These are phyloP conservation scores for Telmatochromis sp. DNA, from an alignment of 2,113 vertebrate genomes.

Conservation along the genomic window DNA sequence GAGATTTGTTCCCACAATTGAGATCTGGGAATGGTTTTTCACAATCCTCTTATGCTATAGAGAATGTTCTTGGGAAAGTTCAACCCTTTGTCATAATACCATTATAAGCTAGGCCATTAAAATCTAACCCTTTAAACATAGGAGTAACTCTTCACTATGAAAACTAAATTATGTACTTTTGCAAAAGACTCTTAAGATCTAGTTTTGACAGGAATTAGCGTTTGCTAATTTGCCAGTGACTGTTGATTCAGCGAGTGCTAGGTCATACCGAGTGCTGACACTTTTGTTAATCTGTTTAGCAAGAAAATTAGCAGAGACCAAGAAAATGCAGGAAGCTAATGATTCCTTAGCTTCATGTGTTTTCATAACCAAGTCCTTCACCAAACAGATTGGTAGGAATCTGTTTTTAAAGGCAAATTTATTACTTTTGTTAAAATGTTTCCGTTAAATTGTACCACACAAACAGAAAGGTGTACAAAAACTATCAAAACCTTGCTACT, in stretches of 20 bases:
- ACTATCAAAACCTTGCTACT: background rate
- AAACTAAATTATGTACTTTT: background rate
- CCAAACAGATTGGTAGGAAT: background rate
- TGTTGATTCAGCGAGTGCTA: background rate
- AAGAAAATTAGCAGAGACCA: background rate
- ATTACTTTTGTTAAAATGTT: background rate
- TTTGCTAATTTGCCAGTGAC: constrained; percentile 4
- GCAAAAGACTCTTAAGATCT: background rate
- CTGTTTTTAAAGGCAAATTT: background rate
- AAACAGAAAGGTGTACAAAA: background rate
- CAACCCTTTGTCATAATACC: background rate
- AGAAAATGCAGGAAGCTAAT: background rate
- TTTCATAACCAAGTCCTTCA: background rate
- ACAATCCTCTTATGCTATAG: background rate
- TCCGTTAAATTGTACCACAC: background rate
- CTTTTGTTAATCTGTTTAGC: background rate
- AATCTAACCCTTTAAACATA: background rate
- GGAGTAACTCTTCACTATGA: background rate
- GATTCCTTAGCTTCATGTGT: background rate
- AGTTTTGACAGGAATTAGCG: constrained; percentile 3
- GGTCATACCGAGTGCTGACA: background rate
- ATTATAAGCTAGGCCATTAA: background rate
- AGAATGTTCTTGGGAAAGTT: background rate
- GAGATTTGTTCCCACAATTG: background rate
- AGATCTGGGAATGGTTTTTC: background rate